phyloP scores from a whole-genome alignment of 2,888 invertebrate genomes.

The Scaptomyza cyrtandrae region DNA sequence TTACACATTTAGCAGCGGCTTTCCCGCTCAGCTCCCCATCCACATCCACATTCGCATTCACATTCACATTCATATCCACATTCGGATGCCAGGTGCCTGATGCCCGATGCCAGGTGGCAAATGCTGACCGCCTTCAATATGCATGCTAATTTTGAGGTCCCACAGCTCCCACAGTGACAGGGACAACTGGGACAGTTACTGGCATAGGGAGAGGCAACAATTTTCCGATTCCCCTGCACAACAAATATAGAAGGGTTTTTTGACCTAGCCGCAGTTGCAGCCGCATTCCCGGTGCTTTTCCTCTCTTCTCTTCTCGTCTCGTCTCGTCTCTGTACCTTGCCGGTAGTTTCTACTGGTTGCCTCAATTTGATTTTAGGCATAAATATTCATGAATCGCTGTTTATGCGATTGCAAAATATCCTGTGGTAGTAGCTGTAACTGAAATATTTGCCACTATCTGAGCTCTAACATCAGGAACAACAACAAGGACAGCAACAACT shows the following conservation, averaged over 20 bases:
- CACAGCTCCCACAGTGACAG: constrained; percentile 11
- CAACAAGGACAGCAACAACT: neutral
- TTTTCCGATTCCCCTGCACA: constrained; percentile 3
- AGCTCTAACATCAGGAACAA: neutral
- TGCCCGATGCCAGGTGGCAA: constrained; percentile 52
- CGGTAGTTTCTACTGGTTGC: constrained; percentile 30
- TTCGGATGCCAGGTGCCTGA: neutral
- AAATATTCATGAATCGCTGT: constrained; percentile 57
- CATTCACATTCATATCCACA: constrained; percentile 1
- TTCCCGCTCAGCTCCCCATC: constrained; percentile 9
- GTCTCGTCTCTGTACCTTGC: neutral
- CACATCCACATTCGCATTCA: constrained; percentile 1
- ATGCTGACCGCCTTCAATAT: constrained; percentile 61
- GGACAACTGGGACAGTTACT: neutral
- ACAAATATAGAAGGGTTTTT: neutral
- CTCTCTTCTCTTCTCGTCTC: too few species aligned
- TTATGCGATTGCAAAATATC: constrained; percentile 48
- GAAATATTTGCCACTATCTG: constrained; percentile 19
- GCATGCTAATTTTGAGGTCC: constrained; percentile 56
- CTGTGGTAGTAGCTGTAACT: constrained; percentile 7
- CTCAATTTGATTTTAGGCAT: constrained; percentile 59
- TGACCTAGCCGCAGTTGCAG: neutral
- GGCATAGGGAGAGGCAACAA: neutral
- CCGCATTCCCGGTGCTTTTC: neutral
- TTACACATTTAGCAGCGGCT: constrained; percentile 44